These are phyloP conservation scores for Bergia sp. DNA, from an alignment of 92 coral and sea anemone species.

Conservation along the genomic window DNA sequence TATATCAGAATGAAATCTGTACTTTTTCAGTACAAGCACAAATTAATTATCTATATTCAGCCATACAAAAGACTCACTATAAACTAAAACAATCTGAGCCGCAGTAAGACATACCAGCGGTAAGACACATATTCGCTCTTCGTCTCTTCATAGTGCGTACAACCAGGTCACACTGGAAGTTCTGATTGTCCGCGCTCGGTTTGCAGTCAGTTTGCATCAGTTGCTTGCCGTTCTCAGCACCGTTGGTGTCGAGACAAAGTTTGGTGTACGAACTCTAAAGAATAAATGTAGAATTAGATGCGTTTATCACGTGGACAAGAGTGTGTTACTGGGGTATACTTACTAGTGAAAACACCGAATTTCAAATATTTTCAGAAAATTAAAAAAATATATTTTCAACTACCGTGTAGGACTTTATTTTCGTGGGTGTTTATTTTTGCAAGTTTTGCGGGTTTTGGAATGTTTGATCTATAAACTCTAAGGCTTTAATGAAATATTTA, in stretches of 20 bases:
- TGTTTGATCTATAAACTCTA: conserved; percentile 67
- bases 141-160: conserved; percentile 89
- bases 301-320: neutral
- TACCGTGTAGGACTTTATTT: too few relatives aligned
- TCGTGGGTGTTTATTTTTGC: too few relatives aligned
- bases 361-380: too few relatives aligned
- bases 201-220: conserved; percentile 87
- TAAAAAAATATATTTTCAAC: too few relatives aligned
- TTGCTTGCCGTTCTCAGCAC: conserved; percentile 68
- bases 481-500: neutral
- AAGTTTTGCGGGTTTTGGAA: neutral
- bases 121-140: conserved; percentile 85
- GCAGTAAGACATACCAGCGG: conserved; percentile 69
- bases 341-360: too few relatives aligned
- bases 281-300: neutral
- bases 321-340: neutral
- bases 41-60: too few relatives aligned
- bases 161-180: conserved; percentile 90
- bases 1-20: too few relatives aligned
- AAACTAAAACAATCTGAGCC: neutral
- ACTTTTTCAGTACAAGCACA: too few relatives aligned
- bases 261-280: conserved; percentile 71
- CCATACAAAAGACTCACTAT: too few relatives aligned
- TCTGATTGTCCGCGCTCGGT: conserved; percentile 88
- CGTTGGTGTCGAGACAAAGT: conserved; percentile 89